These are phyloP conservation scores for Acridotheres tristis DNA, from an alignment of 2,797 vertebrate genomes.

Conservation along the genomic window DNA sequence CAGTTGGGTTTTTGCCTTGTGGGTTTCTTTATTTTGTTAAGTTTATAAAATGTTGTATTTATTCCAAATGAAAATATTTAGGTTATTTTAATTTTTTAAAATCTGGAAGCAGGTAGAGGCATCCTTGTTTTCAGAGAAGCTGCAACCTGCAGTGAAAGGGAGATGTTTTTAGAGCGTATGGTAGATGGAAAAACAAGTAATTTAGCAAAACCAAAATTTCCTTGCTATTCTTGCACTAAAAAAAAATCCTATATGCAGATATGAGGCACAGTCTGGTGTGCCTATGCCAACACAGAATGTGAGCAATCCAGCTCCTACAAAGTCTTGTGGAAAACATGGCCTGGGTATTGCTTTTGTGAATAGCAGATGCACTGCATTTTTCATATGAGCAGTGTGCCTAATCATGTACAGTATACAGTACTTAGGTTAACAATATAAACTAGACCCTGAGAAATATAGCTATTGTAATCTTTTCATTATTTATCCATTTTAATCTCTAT, in stretches of 20 bases:
- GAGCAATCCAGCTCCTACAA: neutral
- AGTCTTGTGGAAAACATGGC: conserved; percentile 12
- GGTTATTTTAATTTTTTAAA: neutral
- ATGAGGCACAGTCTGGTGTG: neutral
- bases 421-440: conserved; percentile 64
- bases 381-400: conserved; percentile 34
- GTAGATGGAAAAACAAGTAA: neutral
- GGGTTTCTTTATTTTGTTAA: neutral
- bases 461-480: conserved; percentile 68
- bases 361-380: conserved; percentile 54
- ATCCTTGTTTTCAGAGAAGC: neutral
- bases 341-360: conserved; percentile 39
- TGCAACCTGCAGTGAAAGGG: neutral
- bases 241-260: neutral
- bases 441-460: conserved; percentile 52
- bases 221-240: conserved; percentile 11
- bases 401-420: conserved; percentile 6
- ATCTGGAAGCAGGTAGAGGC: neutral
- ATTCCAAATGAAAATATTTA: neutral
- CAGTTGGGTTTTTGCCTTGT: accelerated
- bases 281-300: neutral
- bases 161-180: neutral
- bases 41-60: neutral
- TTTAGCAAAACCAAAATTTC: neutral
- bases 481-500: conserved; percentile 71